A percentile compares a stretch with the other conserved stretches of the same genome.
These are phyloP conservation scores for Spinus pinus DNA, from an alignment of 2,797 vertebrate species.

Conservation along the genomic window DNA sequence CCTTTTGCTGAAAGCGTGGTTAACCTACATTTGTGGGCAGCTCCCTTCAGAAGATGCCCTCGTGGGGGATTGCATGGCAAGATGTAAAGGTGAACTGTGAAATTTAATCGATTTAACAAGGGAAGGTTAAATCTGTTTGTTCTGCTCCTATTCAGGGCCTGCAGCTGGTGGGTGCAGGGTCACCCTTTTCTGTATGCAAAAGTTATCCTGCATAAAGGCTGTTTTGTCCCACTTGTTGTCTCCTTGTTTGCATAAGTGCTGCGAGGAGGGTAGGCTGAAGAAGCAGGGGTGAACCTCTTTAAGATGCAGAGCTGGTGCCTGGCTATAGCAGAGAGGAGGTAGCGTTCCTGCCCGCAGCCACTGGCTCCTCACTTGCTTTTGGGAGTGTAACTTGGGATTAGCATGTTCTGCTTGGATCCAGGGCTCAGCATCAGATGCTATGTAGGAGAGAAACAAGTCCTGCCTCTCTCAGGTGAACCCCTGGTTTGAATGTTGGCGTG, in stretches of 20 bases:
- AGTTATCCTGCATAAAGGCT: slow-evolving; percentile 3
- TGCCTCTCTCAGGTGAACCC: background rate
- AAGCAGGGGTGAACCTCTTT: background rate
- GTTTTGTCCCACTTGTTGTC: background rate
- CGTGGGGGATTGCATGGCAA: background rate
- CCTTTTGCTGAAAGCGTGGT: background rate
- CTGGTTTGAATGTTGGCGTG: background rate
- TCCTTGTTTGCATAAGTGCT: slow-evolving; percentile 22
- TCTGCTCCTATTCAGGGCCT: slow-evolving; percentile 4
- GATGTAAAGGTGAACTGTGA: slow-evolving; percentile 12
- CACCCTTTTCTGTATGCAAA: background rate
- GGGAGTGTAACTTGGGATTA: background rate
- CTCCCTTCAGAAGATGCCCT: background rate
- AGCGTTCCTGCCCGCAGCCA: background rate
- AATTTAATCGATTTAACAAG: background rate
- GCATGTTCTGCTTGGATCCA: background rate
- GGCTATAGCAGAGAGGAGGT: background rate
- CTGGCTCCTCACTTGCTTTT: background rate
- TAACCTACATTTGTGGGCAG: slow-evolving; percentile 23
- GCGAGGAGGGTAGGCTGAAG: background rate
- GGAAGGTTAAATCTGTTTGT: slow-evolving; percentile 17
- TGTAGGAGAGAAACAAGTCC: background rate
- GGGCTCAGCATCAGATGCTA: background rate
- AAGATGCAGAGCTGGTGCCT: slow-evolving; percentile 8
- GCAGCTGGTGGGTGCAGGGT: slow-evolving; percentile 27